Conservation (phyloP, 2,797 vertebrate genomes). For the Microctenopoma stevenorrisi region DNA sequence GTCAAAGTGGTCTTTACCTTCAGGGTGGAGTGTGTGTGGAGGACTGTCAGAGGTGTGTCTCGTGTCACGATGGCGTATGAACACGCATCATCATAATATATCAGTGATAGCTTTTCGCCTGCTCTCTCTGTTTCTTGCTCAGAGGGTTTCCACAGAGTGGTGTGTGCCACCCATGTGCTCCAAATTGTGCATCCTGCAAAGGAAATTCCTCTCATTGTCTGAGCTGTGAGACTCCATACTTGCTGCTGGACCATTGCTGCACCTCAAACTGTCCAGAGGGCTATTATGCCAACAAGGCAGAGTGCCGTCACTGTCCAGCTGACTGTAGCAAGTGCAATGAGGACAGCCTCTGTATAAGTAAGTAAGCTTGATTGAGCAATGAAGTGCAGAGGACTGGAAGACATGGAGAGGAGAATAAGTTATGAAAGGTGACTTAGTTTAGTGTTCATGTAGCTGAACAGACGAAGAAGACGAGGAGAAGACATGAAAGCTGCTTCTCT, state of each 20-base stretch:
- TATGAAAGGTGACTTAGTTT: conserved; percentile 18
- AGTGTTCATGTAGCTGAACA: not conserved
- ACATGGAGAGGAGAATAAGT: not conserved
- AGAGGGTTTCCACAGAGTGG: conserved; percentile 86
- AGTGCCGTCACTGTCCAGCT: conserved; percentile 86
- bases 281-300: conserved; percentile 77
- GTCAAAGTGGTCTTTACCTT: conserved; percentile 82
- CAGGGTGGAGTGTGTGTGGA: conserved; percentile 85
- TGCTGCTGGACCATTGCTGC: conserved; percentile 83
- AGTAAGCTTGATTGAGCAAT: conserved; percentile 30
- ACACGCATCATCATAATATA: not conserved
- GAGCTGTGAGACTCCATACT: conserved; percentile 80
- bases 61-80: not conserved
- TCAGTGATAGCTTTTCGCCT: not conserved
- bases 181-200: conserved; percentile 84
- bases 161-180: conserved; percentile 79
- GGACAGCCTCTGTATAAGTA: conserved; percentile 87
- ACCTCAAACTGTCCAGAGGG: conserved; percentile 80
- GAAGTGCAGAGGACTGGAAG: not conserved
- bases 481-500: not conserved
- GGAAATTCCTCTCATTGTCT: conserved; percentile 82
- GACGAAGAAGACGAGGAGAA: not conserved
- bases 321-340: conserved; percentile 86
- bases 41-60: conserved; percentile 84
- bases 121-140: conserved; percentile 5